Evolutionary conservation across 1,140 invertebrate genomes (phyloP), one percentile per base, ranked within the genome.

Genomic region (Drosophila parvula): DNA sequence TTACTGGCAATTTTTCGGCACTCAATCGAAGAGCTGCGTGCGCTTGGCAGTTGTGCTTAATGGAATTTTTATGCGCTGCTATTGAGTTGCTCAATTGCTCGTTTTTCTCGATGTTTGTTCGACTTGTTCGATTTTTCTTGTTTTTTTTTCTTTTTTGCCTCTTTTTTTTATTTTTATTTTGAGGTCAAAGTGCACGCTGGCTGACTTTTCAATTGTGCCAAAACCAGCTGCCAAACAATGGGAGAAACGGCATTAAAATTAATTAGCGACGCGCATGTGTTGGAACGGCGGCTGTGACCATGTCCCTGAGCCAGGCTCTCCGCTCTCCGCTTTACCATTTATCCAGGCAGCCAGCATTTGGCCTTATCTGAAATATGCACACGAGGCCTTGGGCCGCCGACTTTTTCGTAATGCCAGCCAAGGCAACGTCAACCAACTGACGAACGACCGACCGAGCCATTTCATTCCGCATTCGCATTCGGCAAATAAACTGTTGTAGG

Each of bases 311-410:
- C 74, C 61, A 65, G 61, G 32, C 59, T 60, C 58, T 44, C 61
- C 27, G 60, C 51, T 64, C 58, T 16, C 71, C 70, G 67, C 59
- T 38, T 45, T 64, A 63, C 43, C 71, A 71, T 81, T 62, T 62
- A 82, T 77, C 68, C 81, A 79, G 61, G 62, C 79, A 71, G 47
- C 71, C 76, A 88, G 73, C 78, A 89, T 84, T 89, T 89, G 85
- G 78, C 84, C 84, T 89, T 89, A 89, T 89, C 84, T 89, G 79
- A 89, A 88, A 89, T 89, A 89, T 89, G 84, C 84, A 89, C 74
- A 83, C 56, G 61, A 73, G 81, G 65, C 85, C 84, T 89, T 89
- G 85, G 74, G 64, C 58, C 64, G 56, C 83, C 57, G 59, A 76
- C 75, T 76, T 83, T 82, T 64, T 79, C 77, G 80, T 83, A 83